Base-by-base conservation (phyloP, 2,797 vertebrate species). In the Mus caroli region DNA sequence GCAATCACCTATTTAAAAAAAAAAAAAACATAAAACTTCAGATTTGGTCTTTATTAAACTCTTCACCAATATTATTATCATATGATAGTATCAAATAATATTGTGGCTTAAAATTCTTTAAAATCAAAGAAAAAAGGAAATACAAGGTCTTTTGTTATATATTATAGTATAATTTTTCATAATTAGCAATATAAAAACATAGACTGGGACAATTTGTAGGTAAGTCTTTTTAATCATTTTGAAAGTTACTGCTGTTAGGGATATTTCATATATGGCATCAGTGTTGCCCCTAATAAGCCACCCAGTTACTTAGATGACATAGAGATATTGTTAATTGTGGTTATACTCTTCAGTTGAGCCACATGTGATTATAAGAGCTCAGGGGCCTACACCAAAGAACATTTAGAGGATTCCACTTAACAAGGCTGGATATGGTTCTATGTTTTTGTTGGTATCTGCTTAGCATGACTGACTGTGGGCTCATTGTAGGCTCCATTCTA, bases 31-130 rank as follows among this genome's bases (percentile, higher is more conserved):
- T 62, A 84, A 89, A 82, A 83, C 1, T 96, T 80, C 40, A 90
- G 1, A 92, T 28, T 46, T 77, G 0, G 31, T n/a, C 14, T 79
- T 96, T 93, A 90, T 88, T 92, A 71, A 94, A 93, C 15, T 76
- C 6, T 91, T 91, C 26, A 58, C 60, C 24, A 91, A 26, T 15
- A 80, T 84, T 88, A 26, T 19, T 67, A 46, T 2, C 75, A 75
- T 85, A 17, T 52, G 56, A 88, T 79, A 2, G 54, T 34, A 76
- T 92, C 37, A 75, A 75, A 92, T 90, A 80, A 88, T 80, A 3
- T 34, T 71, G 3, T 73, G 50, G 5, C 3, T 34, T 86, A 54
- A 46, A 28, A 88, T 87, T 60, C 69, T 88, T 43, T 77, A 84
- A 82, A 20, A 69, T 76, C 46, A 92, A 86, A 64, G 43, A 40